Percentiles rank a stretch among this genome's conserved stretches.
phyloP scores from a whole-genome alignment of 2,797 vertebrate species.

The Craterocephalus amniculus region DNA sequence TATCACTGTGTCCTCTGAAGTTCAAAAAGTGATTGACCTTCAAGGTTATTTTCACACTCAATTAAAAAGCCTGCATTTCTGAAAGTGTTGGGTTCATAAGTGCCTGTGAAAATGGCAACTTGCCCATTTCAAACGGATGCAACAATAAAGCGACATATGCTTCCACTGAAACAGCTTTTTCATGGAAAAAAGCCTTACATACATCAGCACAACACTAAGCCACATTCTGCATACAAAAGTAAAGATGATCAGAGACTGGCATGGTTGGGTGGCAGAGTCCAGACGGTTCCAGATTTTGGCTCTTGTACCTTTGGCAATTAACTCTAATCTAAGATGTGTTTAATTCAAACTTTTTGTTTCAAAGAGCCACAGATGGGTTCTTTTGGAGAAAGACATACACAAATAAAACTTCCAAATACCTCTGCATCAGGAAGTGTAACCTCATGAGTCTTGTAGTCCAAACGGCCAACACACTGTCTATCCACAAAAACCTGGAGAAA shows the following conservation, averaged over 20 bases:
- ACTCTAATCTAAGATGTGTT: no score
- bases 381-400: not conserved
- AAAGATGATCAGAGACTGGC: not conserved
- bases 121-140: not conserved
- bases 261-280: not conserved
- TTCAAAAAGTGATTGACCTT: no score
- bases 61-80: no score
- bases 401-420: slow-evolving; percentile 68
- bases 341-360: not conserved
- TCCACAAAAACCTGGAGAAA: slow-evolving; percentile 90
- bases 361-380: not conserved
- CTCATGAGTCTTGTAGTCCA: slow-evolving; percentile 86
- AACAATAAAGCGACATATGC: not conserved
- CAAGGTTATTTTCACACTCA: no score
- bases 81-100: no score
- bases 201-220: not conserved
- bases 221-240: not conserved
- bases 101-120: no score
- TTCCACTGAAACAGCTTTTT: not conserved
- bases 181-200: no score
- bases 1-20: not conserved
- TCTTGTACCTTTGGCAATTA: no score
- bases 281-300: not conserved
- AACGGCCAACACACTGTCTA: slow-evolving; percentile 82
- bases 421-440: slow-evolving; percentile 83